A percentile compares a stretch with the other conserved stretches of the same genome.
Conservation (phyloP, 2,888 invertebrate genomes). For the Timema podura region DNA sequence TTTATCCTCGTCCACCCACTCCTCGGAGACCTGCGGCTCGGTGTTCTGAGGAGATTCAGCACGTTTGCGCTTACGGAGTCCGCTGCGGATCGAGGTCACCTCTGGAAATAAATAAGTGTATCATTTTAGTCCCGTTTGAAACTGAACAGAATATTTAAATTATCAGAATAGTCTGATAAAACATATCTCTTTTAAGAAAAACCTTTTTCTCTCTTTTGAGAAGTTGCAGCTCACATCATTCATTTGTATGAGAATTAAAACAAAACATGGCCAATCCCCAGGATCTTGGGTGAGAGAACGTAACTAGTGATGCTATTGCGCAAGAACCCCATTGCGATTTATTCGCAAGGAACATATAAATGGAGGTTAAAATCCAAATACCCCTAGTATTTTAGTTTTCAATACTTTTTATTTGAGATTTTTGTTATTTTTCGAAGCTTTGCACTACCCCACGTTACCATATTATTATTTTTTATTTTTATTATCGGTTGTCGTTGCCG, state of each 20-base stretch:
- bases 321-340: no score
- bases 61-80: constrained; percentile 85
- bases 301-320: no score
- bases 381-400: no score
- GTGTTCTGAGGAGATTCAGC: constrained; percentile 92
- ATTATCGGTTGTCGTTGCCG: no score
- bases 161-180: not conserved
- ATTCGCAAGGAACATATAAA: no score
- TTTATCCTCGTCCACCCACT: constrained; percentile 95
- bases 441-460: no score
- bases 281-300: no score
- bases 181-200: not conserved
- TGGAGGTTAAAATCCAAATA: no score
- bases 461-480: no score
- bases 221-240: not conserved
- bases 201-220: not conserved
- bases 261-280: no score
- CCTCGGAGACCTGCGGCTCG: constrained; percentile 90
- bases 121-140: not conserved
- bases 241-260: not conserved
- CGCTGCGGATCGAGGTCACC: constrained; percentile 91
- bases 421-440: no score
- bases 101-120: constrained; percentile 51
- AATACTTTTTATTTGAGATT: no score
- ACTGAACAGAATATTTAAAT: not conserved